A percentile compares a stretch with the other conserved stretches of the same genome.
phyloP scores from a whole-genome alignment of 2,888 invertebrate genomes.

The Neuroscelio doddi region DNA sequence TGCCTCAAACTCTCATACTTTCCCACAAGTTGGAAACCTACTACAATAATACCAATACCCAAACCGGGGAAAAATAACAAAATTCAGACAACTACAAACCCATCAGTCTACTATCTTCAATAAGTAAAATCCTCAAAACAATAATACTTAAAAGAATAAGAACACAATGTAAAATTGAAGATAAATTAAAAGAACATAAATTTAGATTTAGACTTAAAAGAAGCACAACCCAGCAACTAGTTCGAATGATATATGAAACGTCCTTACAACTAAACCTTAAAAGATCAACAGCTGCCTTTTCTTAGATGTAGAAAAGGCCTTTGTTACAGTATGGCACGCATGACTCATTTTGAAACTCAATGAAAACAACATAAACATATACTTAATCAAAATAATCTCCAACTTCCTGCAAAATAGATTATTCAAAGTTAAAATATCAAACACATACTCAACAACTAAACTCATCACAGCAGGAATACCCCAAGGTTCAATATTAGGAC shows the following conservation, averaged over 20 bases:
- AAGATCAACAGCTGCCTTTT: no score
- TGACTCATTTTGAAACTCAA: constrained; percentile 39
- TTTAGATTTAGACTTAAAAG: constrained; percentile 50
- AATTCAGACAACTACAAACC: constrained; percentile 18
- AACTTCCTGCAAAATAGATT: no score
- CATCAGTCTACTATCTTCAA: no score
- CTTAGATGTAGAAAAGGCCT: constrained; percentile 50
- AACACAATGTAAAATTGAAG: constrained; percentile 21
- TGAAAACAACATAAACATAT: no score
- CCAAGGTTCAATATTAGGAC: no score
- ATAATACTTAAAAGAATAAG: constrained; percentile 41
- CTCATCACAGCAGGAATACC: no score
- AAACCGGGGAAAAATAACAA: constrained; percentile 24
- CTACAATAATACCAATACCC: constrained; percentile 19
- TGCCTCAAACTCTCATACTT: constrained; percentile 14
- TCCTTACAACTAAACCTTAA: no score
- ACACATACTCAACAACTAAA: no score
- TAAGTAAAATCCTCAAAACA: no score
- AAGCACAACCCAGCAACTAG: constrained; percentile 46
- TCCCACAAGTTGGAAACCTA: constrained; percentile 21
- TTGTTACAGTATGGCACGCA: constrained; percentile 49
- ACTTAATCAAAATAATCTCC: no score
- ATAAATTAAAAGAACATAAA: constrained; percentile 37
- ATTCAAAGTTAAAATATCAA: no score
- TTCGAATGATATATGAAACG: no score